Evolutionary conservation across 2,888 invertebrate species (phyloP).

Genomic region (Cynaeus angustus): DNA sequence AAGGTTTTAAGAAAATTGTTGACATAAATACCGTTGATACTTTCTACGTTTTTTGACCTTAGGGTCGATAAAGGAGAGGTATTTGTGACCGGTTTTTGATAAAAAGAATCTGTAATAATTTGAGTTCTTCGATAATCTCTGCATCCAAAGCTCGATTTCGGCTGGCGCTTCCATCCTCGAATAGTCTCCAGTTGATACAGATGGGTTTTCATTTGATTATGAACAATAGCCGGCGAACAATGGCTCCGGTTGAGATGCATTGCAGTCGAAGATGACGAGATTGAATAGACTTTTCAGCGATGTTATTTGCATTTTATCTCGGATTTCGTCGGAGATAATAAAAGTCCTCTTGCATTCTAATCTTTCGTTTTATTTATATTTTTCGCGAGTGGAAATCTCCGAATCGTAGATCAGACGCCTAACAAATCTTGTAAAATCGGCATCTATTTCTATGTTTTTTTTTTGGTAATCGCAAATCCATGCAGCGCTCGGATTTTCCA

Average conservation of each 20-base stretch:
- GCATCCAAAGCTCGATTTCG: neutral
- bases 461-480: slow-evolving; percentile 48
- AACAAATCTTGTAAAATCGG: neutral
- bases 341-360: slow-evolving; percentile 38
- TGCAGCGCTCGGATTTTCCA: slow-evolving; percentile 61
- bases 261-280: slow-evolving; percentile 62
- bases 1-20: no score
- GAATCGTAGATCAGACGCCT: neutral
- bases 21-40: no score
- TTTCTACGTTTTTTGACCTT: no score
- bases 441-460: slow-evolving; percentile 1
- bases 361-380: slow-evolving; percentile 14
- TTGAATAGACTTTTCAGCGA: slow-evolving; percentile 55
- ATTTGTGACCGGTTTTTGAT: no score
- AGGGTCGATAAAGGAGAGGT: no score
- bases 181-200: slow-evolving; percentile 60
- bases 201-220: slow-evolving; percentile 67
- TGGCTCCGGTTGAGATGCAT: slow-evolving; percentile 60
- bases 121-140: neutral
- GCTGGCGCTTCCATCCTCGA: neutral
- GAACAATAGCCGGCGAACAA: slow-evolving; percentile 65
- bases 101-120: no score
- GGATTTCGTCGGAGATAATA: slow-evolving; percentile 34
- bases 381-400: slow-evolving; percentile 1
- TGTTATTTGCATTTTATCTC: slow-evolving; percentile 51